Percentiles rank a stretch among this genome's conserved stretches.
Evolutionary conservation across 2,797 vertebrate genomes (phyloP).

Genomic region (Threskiornis aethiopicus): DNA sequence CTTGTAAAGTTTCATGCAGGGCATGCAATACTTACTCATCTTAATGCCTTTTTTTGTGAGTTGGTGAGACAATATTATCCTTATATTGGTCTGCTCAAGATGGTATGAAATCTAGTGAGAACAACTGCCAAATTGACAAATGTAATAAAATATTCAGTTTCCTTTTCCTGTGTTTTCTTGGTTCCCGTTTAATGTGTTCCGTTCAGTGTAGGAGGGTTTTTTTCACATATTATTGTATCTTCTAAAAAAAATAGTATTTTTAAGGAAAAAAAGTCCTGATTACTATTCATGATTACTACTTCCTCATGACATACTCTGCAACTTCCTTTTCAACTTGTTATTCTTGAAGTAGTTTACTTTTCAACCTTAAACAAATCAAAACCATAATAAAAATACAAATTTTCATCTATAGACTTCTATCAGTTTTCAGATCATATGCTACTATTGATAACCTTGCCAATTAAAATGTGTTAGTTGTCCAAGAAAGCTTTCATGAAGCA

Average conservation of each 20-base stretch:
- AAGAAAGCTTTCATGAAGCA: constrained; percentile 25
- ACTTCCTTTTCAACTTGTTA: background rate
- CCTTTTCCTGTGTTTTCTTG: background rate
- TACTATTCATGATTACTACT: background rate
- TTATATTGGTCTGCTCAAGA: background rate
- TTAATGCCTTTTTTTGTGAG: background rate
- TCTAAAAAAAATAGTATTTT: background rate
- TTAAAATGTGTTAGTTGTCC: background rate
- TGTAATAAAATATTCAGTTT: background rate
- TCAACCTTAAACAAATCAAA: background rate
- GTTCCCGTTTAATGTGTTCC: background rate
- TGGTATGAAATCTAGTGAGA: background rate
- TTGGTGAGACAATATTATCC: background rate
- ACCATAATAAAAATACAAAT: background rate
- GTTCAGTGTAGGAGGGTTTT: background rate
- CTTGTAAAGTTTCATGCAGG: background rate
- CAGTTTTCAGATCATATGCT: constrained; percentile 38
- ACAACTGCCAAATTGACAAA: background rate
- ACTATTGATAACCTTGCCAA: background rate
- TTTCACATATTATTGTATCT: background rate
- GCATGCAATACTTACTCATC: background rate
- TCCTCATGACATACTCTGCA: background rate
- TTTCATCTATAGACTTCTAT: constrained; percentile 30
- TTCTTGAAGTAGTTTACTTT: background rate
- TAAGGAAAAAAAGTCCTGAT: background rate